Base-by-base conservation (phyloP, 2,113 vertebrate genomes). In the Leptocoma aspasia region DNA sequence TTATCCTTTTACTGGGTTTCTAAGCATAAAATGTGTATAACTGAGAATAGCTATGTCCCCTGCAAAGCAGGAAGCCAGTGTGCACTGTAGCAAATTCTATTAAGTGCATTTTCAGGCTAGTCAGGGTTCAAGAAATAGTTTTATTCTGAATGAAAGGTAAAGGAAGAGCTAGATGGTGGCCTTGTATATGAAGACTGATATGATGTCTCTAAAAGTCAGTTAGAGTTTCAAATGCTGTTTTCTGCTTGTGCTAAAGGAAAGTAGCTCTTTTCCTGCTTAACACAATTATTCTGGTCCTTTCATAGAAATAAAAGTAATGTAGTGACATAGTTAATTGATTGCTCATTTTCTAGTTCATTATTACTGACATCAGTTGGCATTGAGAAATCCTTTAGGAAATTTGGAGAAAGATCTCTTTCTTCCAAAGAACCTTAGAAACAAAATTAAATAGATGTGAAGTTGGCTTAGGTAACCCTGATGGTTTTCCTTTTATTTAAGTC, bases 371-470 rank as follows among this genome's bases (percentile, higher is more conserved):
- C 21, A 35, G 9, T 68, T 91, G 80, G 50, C 81, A 79, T 21
- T 75, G 77, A 83, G 75, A 95, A 92, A 85, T 94, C 85, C 78
- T 89, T 87, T 82, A 94, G 87, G 78, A 95, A 91, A 63, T 70
- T 85, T 14, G 24, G 27, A 69, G 75, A 69, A 72, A 60, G 37
- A 69, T 76, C 23, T 71, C 23, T 68, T 28, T 79, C 23, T 60
- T 82, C 21, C 14, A 31, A 70, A 79, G 73, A 65, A 59, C 18
- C 33, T 65, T 66, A 76, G 50, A 84, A 70, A 76, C 37, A 42
- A 85, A 72, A 88, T 88, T 42, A 90, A n/a, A 14, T 75, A 60
- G 33, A 57, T 7, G 1, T 56, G 66, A 65, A 65, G 59, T 54
- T 90, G 82, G 49, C 42, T 89, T 80, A 65, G 23, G 21, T 65